A percentile compares a stretch with the other conserved stretches of the same genome.
Evolutionary conservation across 1,140 invertebrate genomes (phyloP).

Genomic region (Drosophila simulans): DNA sequence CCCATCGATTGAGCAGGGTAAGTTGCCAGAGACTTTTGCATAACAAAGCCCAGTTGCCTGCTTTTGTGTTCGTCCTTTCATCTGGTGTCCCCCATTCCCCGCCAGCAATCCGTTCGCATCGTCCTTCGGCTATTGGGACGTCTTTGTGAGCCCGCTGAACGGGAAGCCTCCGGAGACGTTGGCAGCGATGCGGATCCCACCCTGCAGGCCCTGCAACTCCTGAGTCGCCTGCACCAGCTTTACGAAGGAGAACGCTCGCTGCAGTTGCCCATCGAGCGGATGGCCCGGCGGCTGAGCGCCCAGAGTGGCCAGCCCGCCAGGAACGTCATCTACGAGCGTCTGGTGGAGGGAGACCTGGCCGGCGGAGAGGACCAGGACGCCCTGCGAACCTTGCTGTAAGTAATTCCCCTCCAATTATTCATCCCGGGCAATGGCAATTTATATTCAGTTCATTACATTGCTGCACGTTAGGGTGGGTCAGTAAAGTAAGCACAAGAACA

Average conservation of each 20-base stretch:
- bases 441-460: slow-evolving; percentile 15
- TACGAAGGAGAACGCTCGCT: slow-evolving; percentile 55
- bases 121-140: slow-evolving; percentile 61
- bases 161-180: slow-evolving; percentile 11
- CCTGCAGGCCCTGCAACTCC: slow-evolving; percentile 59
- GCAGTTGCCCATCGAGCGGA: slow-evolving; percentile 61
- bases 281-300: slow-evolving; percentile 48
- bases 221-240: slow-evolving; percentile 68
- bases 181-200: slow-evolving; percentile 11
- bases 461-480: background rate
- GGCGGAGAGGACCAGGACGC: slow-evolving; percentile 63
- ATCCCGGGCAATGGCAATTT: slow-evolving; percentile 18
- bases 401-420: slow-evolving; percentile 36
- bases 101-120: slow-evolving; percentile 65
- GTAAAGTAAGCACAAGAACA: background rate
- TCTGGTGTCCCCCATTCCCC: background rate
- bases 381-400: slow-evolving; percentile 64
- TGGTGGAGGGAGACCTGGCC: slow-evolving; percentile 55
- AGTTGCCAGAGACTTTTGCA: slow-evolving; percentile 57
- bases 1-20: slow-evolving; percentile 57
- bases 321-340: slow-evolving; percentile 48
- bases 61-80: slow-evolving; percentile 10
- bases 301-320: slow-evolving; percentile 42
- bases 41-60: slow-evolving; percentile 45
- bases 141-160: slow-evolving; percentile 35